phyloP scores from a whole-genome alignment of 2,113 vertebrate genomes.

The Peucedramus taeniatus region DNA sequence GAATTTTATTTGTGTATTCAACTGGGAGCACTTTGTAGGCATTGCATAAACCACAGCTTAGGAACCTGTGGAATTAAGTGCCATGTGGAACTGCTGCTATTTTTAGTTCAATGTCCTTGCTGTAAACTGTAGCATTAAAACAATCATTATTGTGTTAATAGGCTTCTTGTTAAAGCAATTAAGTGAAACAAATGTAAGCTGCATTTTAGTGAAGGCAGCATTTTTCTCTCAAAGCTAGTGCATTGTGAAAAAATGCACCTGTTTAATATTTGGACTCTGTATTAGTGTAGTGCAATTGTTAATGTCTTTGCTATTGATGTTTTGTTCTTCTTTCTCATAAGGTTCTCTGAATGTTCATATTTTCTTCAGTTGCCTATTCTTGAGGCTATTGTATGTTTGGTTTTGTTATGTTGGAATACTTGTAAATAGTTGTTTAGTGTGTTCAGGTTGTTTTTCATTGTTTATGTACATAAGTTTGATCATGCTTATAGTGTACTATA shows the following conservation, averaged over 20 bases:
- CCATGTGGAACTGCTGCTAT: constrained; percentile 92
- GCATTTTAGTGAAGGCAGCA: constrained; percentile 69
- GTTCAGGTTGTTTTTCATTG: constrained; percentile 57
- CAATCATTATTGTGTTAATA: constrained; percentile 85
- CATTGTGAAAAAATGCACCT: constrained; percentile 74
- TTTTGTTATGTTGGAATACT: constrained; percentile 29
- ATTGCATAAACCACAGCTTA: constrained; percentile 73
- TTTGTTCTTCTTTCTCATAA: constrained; percentile 69
- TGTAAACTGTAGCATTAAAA: constrained; percentile 96
- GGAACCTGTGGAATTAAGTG: constrained; percentile 77
- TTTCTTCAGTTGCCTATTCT: constrained; percentile 47
- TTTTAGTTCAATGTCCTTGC: constrained; percentile 77
- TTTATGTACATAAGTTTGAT: constrained; percentile 69
- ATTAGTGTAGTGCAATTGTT: constrained; percentile 75
- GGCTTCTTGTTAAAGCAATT: constrained; percentile 73
- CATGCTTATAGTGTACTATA: constrained; percentile 57
- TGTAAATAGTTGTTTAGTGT: constrained; percentile 72
- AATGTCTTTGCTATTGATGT: constrained; percentile 59
- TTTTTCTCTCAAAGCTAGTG: constrained; percentile 76
- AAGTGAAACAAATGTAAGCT: constrained; percentile 71
- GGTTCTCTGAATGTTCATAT: constrained; percentile 49
- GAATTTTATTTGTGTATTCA: constrained; percentile 81
- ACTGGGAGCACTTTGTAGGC: constrained; percentile 97
- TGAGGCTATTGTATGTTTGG: constrained; percentile 38
- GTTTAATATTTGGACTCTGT: constrained; percentile 67